phyloP scores from a whole-genome alignment of 1,140 invertebrate species.

The Drosophila aff. region DNA sequence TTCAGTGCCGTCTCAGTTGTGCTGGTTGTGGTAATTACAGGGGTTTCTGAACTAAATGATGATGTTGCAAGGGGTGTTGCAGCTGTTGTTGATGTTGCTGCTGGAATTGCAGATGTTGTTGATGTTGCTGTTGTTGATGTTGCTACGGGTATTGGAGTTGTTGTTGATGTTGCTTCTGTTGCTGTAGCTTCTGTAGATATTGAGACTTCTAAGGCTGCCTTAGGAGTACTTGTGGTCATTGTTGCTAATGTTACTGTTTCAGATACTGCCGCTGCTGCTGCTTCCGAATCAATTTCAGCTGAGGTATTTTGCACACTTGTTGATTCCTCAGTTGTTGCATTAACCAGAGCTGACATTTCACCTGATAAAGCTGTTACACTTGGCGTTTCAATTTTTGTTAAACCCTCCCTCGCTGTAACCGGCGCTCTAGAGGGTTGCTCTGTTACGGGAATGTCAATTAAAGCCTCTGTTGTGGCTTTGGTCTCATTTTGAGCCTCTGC shows the following conservation, averaged over 20 bases:
- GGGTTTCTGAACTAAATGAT: slow-evolving; percentile 33
- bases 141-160: slow-evolving; percentile 13
- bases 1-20: slow-evolving; percentile 64
- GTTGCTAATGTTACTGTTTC: slow-evolving; percentile 18
- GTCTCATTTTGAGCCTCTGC: slow-evolving; percentile 2
- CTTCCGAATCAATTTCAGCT: neutral
- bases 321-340: slow-evolving; percentile 9
- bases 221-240: slow-evolving; percentile 16
- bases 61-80: neutral
- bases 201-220: neutral
- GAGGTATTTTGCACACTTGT: neutral
- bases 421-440: neutral
- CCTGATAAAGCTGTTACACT: neutral
- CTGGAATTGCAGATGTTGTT: neutral
- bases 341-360: neutral
- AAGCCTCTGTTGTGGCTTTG: slow-evolving; percentile 6
- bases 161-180: slow-evolving; percentile 9
- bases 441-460: neutral
- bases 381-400: slow-evolving; percentile 3
- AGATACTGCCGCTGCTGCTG: slow-evolving; percentile 9
- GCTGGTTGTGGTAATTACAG: slow-evolving; percentile 14
- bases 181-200: neutral
- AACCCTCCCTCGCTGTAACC: slow-evolving; percentile 29
- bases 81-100: slow-evolving; percentile 3
- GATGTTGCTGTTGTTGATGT: slow-evolving; percentile 5